A percentile compares a stretch with the other conserved stretches of the same genome.
These are phyloP conservation scores for Eristalinus aeneus DNA, from an alignment of 2,888 invertebrate species.

Conservation along the genomic window DNA sequence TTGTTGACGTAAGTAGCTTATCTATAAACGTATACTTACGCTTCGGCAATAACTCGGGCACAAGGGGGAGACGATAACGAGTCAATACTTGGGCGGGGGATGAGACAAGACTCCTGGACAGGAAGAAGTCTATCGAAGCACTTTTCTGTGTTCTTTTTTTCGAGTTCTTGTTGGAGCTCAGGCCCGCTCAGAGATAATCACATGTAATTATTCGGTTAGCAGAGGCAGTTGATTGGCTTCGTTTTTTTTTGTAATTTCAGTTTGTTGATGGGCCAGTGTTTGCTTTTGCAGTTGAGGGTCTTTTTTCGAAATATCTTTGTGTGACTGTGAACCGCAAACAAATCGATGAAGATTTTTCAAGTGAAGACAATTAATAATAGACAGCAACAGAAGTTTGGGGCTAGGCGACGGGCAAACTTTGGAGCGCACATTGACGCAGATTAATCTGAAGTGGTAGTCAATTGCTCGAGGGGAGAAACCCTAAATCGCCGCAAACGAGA, in stretches of 20 bases:
- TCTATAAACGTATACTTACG: conserved; percentile 23
- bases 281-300: not conserved
- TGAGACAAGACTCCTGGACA: not conserved
- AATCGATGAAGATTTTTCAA: conserved; percentile 11
- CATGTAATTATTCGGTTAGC: conserved; percentile 33
- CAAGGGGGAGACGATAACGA: conserved; percentile 4
- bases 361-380: not conserved
- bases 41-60: conserved; percentile 1
- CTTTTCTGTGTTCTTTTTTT: not conserved
- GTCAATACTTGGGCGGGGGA: not conserved
- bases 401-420: not conserved
- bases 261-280: not conserved
- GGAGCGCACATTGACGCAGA: not conserved
- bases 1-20: conserved; percentile 56
- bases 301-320: no score
- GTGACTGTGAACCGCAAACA: conserved; percentile 17
- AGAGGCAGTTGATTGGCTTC: not conserved
- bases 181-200: conserved; percentile 18
- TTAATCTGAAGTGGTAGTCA: not conserved
- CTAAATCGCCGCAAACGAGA: not conserved
- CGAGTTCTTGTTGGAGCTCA: not conserved
- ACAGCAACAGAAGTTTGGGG: not conserved
- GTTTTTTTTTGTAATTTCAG: not conserved
- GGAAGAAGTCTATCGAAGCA: not conserved
- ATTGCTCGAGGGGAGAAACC: not conserved